Conservation (phyloP, 2,113 vertebrate species). For the Corythaeola cristata region DNA sequence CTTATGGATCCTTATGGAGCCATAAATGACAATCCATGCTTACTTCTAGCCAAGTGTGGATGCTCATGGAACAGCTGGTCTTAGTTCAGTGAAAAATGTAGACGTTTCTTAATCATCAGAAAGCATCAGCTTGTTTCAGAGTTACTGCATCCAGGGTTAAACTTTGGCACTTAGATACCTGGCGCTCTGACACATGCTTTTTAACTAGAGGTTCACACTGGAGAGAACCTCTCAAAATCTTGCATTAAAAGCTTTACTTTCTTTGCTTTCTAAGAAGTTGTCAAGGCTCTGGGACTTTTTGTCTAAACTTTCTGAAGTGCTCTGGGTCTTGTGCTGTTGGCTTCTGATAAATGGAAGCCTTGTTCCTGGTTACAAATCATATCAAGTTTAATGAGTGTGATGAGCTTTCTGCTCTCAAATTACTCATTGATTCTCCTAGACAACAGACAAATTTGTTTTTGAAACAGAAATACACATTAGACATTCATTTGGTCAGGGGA, state of each 20-base stretch:
- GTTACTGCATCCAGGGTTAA: not conserved
- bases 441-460: not conserved
- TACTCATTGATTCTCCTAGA: not conserved
- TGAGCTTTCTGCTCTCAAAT: not conserved
- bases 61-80: not conserved
- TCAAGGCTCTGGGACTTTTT: not conserved
- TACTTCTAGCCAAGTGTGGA: not conserved
- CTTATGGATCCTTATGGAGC: not conserved
- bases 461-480: not conserved
- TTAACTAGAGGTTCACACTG: not conserved
- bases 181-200: not conserved
- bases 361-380: not conserved
- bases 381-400: not conserved
- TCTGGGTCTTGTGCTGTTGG: not conserved
- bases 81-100: not conserved
- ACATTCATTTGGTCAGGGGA: not conserved
- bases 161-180: not conserved
- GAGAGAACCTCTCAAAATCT: not conserved
- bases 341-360: not conserved
- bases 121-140: not conserved
- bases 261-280: conserved; percentile 1
- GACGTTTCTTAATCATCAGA: not conserved
- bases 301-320: not conserved
- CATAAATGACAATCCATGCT: not conserved
- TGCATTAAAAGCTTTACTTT: not conserved